Evolutionary conservation across 2,113 vertebrate genomes (phyloP), one percentile per base, ranked within the genome.

Genomic region (Gymnocephalus cernua): DNA sequence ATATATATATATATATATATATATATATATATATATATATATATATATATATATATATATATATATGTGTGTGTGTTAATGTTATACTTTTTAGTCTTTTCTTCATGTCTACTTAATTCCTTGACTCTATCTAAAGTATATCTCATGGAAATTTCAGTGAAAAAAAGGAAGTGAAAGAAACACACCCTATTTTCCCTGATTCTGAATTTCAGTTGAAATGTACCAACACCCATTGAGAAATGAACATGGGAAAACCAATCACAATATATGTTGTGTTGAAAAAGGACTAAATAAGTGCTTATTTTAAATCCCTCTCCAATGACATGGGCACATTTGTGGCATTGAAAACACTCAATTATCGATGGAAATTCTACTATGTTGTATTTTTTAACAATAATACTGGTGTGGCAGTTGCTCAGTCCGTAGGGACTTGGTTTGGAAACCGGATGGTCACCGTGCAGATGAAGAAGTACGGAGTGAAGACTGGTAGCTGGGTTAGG

Each of bases 101-200:
- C 14, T 47, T 57, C 3, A 58, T 58, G 41, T 59, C 1, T 18
- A 19, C 21, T 41, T 14, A 4, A 21, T 69, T 45, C 4, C 25
- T 21, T 10, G 51, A 58, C 11, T 12, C 6, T 3, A 19, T 45
- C 3, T 11, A 3, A 54, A 1, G 10, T 15, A 14, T 12, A 32
- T 19, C 14, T 53, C 54, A 11, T 45, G 56, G 56, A 27, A 54
- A 35, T 2, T 18, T 18, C 4, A 12, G 19, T 7, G 3, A 62
- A 62, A 61, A 74, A 38, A 41, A 48, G 32, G 76, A 79, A 79
- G 44, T 75, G 27, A 79, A 53, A 75, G 14, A 51, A 16, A 15
- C 56, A 64, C 27, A 27, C 4, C 5, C n/a, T 44, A 0, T 23
- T 32, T 1, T 45, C 8, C 6, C 38, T 14, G 23, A 21, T 47